Base-by-base conservation (phyloP, 2,888 invertebrate genomes). In the Stegophylla sp. region DNA sequence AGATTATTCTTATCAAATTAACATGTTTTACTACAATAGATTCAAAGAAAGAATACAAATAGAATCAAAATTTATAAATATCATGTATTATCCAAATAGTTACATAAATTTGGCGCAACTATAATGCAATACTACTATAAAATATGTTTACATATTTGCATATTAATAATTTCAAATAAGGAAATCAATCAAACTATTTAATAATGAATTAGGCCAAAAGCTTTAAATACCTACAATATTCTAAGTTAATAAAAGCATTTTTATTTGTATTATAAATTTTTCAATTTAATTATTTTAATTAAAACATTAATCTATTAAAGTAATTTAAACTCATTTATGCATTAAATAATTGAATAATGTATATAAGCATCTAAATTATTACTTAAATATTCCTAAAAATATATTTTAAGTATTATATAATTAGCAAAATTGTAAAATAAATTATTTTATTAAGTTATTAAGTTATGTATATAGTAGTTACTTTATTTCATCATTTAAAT, bases 391-490 rank as follows among this genome's bases (percentile, higher is more conserved):
- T n/a, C n/a, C n/a, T n/a, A n/a, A n/a, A n/a, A n/a, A n/a, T n/a
- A n/a, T n/a, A n/a, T n/a, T n/a, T n/a, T n/a, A n/a, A n/a, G n/a
- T n/a, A n/a, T n/a, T n/a, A n/a, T n/a, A n/a, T n/a, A n/a, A n/a
- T n/a, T 53, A 20, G 3, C n/a, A 56, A 69, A n/a, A 69, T 28
- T 51, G 51, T 28, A n/a, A 34, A n/a, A 51, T 45, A 66, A 26
- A 67, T 67, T 26, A 20, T 15, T 9, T 61, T 20, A 7, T 51
- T 48, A 71, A n/a, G n/a, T n/a, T n/a, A n/a, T n/a, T n/a, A n/a
- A 34, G 7, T 34, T 3, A 7, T 34, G 3, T 13, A 34, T 34
- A 53, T 71, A n/a, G 17, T 71, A 4, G 20, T 53, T 13, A 28
- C 74, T 13, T 26, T 45, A 43, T 59, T 45, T 45, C 41, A 74